Evolutionary conservation across 2,113 vertebrate species (phyloP).

Genomic region (Tretioscincus oriximinensis): DNA sequence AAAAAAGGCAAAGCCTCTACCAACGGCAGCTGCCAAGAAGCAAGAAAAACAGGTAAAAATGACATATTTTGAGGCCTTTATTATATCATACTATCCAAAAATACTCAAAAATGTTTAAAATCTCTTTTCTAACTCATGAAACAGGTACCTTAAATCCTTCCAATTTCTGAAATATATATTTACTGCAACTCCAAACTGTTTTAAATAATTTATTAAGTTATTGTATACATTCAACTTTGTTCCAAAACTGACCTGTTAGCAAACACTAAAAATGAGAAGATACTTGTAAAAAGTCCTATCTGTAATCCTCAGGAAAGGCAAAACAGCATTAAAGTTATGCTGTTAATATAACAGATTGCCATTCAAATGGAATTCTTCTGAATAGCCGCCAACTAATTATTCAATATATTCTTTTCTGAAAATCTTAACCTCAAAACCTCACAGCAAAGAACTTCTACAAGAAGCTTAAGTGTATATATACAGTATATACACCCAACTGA

Average conservation of each 20-base stretch:
- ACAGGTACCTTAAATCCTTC: conserved; percentile 46
- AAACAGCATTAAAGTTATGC: conserved; percentile 34
- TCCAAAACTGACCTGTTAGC: conserved; percentile 41
- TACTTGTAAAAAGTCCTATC: conserved; percentile 52
- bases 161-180: conserved; percentile 47
- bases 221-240: conserved; percentile 59
- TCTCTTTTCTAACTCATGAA: conserved; percentile 51
- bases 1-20: not conserved
- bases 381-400: conserved; percentile 43
- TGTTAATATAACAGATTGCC: conserved; percentile 20
- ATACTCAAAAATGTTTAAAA: not conserved
- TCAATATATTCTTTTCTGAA: conserved; percentile 13
- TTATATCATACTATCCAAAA: not conserved
- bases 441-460: conserved; percentile 37
- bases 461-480: conserved; percentile 51
- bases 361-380: conserved; percentile 43
- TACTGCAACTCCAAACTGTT: conserved; percentile 60
- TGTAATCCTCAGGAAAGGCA: conserved; percentile 44
- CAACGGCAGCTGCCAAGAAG: not conserved
- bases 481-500: too few relatives aligned
- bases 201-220: conserved; percentile 61
- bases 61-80: not conserved
- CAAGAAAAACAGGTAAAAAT: not conserved
- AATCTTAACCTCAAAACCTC: conserved; percentile 41
- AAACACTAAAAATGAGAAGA: conserved; percentile 37